These are phyloP conservation scores for Semotilus atromaculatus DNA, from an alignment of 2,797 vertebrate genomes.

Conservation along the genomic window DNA sequence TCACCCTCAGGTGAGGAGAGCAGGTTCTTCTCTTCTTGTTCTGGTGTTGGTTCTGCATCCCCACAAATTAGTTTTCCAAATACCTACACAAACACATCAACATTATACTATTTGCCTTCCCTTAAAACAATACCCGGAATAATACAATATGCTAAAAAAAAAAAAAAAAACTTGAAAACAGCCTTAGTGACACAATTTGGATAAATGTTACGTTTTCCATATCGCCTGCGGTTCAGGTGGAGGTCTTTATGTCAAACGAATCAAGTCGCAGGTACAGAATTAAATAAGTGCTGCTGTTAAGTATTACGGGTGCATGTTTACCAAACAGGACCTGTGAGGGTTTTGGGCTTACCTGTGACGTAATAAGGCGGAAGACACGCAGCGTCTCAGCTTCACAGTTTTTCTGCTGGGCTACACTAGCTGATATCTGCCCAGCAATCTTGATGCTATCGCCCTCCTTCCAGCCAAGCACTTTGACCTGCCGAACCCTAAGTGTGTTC, in stretches of 20 bases:
- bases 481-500: conserved; percentile 96
- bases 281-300: too few species aligned
- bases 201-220: too few species aligned
- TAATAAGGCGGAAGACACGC: conserved; percentile 95
- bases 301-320: neutral
- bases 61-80: conserved; percentile 99
- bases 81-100: conserved; percentile 77
- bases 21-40: conserved; percentile 97
- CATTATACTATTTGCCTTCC: neutral
- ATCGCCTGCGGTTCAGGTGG: too few species aligned
- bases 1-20: conserved; percentile 98
- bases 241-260: too few species aligned
- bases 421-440: conserved; percentile 95
- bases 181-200: neutral
- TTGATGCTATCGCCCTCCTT: conserved; percentile 98
- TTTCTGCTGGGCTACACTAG: conserved; percentile 95
- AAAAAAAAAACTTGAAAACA: neutral
- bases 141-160: neutral
- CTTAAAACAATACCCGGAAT: neutral
- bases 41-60: conserved; percentile 97
- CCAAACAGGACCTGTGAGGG: neutral
- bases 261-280: too few species aligned
- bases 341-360: conserved; percentile 87
- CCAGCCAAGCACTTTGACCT: conserved; percentile 98
- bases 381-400: conserved; percentile 98